Percentiles rank a stretch among this genome's conserved stretches.
phyloP scores from a whole-genome alignment of 2,113 vertebrate species.

The Butorides virescens region DNA sequence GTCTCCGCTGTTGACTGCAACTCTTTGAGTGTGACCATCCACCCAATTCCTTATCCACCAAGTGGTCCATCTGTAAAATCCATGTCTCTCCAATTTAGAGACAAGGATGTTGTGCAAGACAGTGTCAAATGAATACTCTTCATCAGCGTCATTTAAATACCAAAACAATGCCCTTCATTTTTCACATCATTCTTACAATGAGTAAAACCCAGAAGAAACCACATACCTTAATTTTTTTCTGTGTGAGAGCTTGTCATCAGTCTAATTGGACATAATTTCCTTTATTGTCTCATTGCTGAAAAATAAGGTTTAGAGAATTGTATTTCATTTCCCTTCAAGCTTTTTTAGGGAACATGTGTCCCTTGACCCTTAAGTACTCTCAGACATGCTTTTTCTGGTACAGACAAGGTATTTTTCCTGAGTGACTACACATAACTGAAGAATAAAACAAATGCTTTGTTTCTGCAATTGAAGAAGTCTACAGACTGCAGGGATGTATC shows the following conservation, averaged over 20 bases:
- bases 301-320: background rate
- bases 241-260: background rate
- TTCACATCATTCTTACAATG: background rate
- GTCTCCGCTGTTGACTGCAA: too few species aligned
- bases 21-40: too few species aligned
- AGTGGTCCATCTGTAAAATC: too few species aligned
- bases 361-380: background rate
- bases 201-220: background rate
- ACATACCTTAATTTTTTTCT: background rate
- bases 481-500: background rate
- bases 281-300: background rate
- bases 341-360: background rate
- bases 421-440: background rate
- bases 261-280: background rate
- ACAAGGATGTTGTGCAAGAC: too few species aligned
- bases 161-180: background rate
- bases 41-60: too few species aligned
- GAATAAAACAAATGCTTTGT: background rate
- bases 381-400: background rate
- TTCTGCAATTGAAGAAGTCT: background rate
- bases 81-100: too few species aligned
- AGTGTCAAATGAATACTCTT: background rate
- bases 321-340: background rate
- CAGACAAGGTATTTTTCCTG: background rate
- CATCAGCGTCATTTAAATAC: background rate